Evolutionary conservation across 2,113 vertebrate species (phyloP).

Genomic region (Psophia crepitans): DNA sequence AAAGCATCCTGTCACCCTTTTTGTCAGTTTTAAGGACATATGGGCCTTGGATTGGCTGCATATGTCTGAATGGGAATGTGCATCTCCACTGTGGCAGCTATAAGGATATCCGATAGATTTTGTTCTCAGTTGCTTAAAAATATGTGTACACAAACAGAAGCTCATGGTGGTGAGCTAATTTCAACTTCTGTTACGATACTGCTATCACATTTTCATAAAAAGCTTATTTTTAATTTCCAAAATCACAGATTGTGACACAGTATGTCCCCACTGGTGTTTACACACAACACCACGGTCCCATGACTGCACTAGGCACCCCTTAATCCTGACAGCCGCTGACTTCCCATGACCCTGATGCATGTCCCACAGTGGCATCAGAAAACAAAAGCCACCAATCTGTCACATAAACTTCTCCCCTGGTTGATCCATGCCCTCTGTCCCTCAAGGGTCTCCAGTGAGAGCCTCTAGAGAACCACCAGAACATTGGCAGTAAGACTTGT

Average conservation of each 20-base stretch:
- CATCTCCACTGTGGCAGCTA: not conserved
- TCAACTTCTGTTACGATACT: not conserved
- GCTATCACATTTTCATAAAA: not conserved
- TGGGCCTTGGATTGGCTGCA: not conserved
- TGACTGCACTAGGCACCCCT: not conserved
- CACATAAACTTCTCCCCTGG: not conserved
- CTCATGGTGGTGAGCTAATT: not conserved
- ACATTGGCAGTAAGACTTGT: not conserved
- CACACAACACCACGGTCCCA: not conserved
- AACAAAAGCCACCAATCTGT: not conserved
- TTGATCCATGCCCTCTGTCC: not conserved
- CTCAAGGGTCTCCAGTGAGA: not conserved
- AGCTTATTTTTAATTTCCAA: not conserved
- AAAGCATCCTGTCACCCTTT: not conserved
- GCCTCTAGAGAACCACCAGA: not conserved
- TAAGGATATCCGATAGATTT: not conserved
- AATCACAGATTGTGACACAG: not conserved
- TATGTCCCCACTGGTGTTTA: not conserved
- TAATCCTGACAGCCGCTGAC: not conserved
- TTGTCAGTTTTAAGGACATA: not conserved
- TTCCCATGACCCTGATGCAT: not conserved
- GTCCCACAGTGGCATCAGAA: not conserved
- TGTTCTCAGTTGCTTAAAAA: slow-evolving; percentile 8
- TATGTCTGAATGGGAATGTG: not conserved
- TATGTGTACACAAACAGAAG: slow-evolving; percentile 4